Percentiles rank a stretch among this genome's conserved stretches.
These are phyloP conservation scores for Anhinga rufa DNA, from an alignment of 2,113 vertebrate genomes.

Conservation along the genomic window DNA sequence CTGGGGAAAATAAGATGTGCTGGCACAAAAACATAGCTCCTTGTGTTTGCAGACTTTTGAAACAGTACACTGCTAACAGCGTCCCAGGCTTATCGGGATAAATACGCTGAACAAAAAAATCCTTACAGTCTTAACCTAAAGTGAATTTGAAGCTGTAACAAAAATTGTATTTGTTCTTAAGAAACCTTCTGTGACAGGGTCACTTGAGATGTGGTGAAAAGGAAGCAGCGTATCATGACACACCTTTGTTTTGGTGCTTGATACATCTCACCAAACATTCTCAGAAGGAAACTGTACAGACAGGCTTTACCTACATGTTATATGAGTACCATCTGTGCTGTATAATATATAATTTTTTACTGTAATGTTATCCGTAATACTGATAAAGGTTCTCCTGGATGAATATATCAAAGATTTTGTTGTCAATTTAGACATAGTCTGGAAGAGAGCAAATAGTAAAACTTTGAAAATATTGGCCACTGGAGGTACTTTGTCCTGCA, in stretches of 20 bases:
- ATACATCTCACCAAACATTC: neutral
- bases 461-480: neutral
- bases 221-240: neutral
- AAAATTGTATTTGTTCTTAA: neutral
- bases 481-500: neutral
- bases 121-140: neutral
- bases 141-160: neutral
- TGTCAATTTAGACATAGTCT: neutral
- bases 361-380: neutral
- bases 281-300: neutral
- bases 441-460: neutral
- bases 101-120: neutral
- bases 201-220: neutral
- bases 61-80: neutral
- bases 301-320: neutral
- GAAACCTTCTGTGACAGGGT: neutral
- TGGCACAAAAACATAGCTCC: neutral
- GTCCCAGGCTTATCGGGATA: neutral
- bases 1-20: neutral
- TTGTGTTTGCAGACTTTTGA: neutral
- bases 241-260: neutral
- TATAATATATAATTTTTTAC: neutral
- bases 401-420: neutral
- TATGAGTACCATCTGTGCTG: neutral
- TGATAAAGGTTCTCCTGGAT: neutral